Conservation (phyloP, 2,888 invertebrate genomes). For the Cephonodes hylas region DNA sequence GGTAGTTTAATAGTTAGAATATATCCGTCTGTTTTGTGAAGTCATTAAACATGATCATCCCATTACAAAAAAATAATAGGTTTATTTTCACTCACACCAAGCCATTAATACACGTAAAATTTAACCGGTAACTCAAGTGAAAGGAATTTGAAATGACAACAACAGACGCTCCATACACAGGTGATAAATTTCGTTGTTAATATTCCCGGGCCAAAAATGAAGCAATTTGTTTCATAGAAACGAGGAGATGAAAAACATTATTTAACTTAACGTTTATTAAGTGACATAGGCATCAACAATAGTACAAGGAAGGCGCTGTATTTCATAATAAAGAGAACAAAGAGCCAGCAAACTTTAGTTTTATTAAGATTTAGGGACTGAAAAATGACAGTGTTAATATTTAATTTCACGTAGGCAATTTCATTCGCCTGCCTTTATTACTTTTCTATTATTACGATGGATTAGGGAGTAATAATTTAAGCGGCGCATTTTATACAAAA, state of each 20-base stretch:
- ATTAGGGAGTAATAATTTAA: too few relatives aligned
- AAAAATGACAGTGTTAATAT: neutral
- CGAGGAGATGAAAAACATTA: constrained; percentile 77
- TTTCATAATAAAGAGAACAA: constrained; percentile 21
- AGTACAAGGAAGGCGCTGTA: constrained; percentile 15
- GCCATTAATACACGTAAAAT: neutral
- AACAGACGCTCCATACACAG: constrained; percentile 49
- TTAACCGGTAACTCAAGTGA: constrained; percentile 3
- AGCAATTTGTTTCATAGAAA: constrained; percentile 72
- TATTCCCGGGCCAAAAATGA: constrained; percentile 66
- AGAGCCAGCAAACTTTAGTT: constrained; percentile 16
- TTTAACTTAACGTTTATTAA: constrained; percentile 67
- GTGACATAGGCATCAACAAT: constrained; percentile 34
- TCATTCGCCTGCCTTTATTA: too few relatives aligned
- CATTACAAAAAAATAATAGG: too few relatives aligned
- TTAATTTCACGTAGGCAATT: neutral
- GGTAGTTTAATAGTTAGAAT: too few relatives aligned
- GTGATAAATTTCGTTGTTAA: constrained; percentile 71
- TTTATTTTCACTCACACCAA: neutral
- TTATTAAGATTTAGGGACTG: constrained; percentile 9
- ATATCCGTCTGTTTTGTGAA: too few relatives aligned
- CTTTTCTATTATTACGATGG: too few relatives aligned
- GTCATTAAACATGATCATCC: too few relatives aligned
- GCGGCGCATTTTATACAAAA: too few relatives aligned
- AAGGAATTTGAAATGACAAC: constrained; percentile 46